A percentile compares a stretch with the other conserved stretches of the same genome.
These are phyloP conservation scores for Drosophila ercepeae DNA, from an alignment of 1,140 invertebrate genomes.

Conservation along the genomic window DNA sequence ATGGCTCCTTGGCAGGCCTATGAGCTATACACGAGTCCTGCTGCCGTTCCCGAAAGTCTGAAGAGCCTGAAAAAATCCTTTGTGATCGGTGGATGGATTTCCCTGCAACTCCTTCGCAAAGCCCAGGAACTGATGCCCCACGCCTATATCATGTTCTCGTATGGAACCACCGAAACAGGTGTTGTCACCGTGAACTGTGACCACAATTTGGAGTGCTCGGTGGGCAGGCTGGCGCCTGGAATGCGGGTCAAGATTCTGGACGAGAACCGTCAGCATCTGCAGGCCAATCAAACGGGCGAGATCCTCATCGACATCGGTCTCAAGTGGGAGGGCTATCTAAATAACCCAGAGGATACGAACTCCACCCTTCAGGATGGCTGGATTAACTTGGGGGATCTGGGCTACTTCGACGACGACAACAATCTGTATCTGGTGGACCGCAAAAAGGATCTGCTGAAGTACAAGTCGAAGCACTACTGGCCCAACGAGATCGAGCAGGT, in stretches of 20 bases:
- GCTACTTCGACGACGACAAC: conserved; percentile 85
- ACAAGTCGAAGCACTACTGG: conserved; percentile 73
- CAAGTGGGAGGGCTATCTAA: conserved; percentile 63
- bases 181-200: conserved; percentile 35
- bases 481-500: conserved; percentile 69
- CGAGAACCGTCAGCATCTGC: conserved; percentile 54
- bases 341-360: conserved; percentile 44
- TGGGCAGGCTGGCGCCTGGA: conserved; percentile 47
- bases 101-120: conserved; percentile 23
- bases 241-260: conserved; percentile 72
- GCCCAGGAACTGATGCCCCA: conserved; percentile 34
- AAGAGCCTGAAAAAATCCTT: conserved; percentile 14
- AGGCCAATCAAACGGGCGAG: conserved; percentile 52
- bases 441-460: conserved; percentile 87
- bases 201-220: conserved; percentile 29
- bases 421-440: conserved; percentile 86
- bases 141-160: conserved; percentile 35
- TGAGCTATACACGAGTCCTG: conserved; percentile 48
- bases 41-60: conserved; percentile 31
- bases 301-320: conserved; percentile 49
- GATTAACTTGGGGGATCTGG: conserved; percentile 88
- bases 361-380: conserved; percentile 84
- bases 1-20: conserved; percentile 63
- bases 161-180: conserved; percentile 60
- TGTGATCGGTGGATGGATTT: conserved; percentile 46